Base-by-base conservation (phyloP, 2,113 vertebrate genomes). In the Chascanopsetta lugubris region DNA sequence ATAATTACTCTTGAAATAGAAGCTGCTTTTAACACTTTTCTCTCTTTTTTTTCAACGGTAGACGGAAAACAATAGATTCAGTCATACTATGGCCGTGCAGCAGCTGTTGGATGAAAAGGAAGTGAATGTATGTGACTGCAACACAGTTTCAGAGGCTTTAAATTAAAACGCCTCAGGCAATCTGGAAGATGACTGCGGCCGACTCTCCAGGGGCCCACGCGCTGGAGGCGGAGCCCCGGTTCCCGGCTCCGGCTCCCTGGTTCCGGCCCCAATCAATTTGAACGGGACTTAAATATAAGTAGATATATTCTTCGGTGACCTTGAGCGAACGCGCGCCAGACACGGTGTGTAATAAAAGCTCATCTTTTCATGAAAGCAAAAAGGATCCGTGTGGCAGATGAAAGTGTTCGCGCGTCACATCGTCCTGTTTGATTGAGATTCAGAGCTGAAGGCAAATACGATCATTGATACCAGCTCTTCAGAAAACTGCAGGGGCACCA, bases 81-180 rank as follows among this genome's bases (percentile, higher is more conserved):
- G n/a, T n/a, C n/a, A n/a, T n/a, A n/a, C n/a, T n/a, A n/a, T n/a
- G n/a, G n/a, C n/a, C n/a, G n/a, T n/a, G n/a, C n/a, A n/a, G n/a
- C n/a, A n/a, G n/a, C n/a, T n/a, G n/a, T n/a, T n/a, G n/a, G n/a
- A n/a, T n/a, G n/a, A n/a, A n/a, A n/a, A 32, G 30, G 32, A 4
- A 36, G 18, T 46, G 45, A 42, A 32, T 62, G 61, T 25, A 13
- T 56, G 55, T 18, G 18, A 42, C 10, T 36, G 60, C 29, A 13
- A 24, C 61, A 63, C 43, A 4, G 57, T 75, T 80, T 63, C 72
- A 29, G 56, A 58, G 17, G 32, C 18, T 61, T 64, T 69, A 45
- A 53, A 77, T 75, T 71, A 77, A 85, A 79, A 80, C 22, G 78
- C 73, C 65, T 24, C 54, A 29, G 66, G 80, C 73, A 46, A 67